Evolutionary conservation across 2,113 vertebrate species (phyloP).

Genomic region (Climacteris rufus): DNA sequence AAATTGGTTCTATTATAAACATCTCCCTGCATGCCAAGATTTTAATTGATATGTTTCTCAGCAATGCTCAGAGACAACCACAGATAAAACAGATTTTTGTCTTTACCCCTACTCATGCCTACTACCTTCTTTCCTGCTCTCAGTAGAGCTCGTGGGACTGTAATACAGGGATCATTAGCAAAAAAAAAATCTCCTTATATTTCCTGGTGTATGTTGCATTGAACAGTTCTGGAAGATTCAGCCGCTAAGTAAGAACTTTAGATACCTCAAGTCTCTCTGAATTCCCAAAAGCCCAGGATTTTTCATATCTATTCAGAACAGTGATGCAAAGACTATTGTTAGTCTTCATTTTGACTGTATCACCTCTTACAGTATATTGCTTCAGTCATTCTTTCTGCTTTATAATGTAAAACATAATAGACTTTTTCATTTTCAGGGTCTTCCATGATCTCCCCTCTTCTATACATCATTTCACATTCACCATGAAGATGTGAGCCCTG

Average conservation of each 20-base stretch:
- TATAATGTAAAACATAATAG: background rate
- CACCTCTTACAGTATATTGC: background rate
- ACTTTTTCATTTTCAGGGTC: constrained; percentile 8
- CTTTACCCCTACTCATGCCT: background rate
- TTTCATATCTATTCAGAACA: background rate
- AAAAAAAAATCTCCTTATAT: background rate
- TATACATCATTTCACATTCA: background rate
- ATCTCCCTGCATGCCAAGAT: background rate
- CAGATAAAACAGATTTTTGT: background rate
- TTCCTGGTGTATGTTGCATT: background rate
- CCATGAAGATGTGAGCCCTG: background rate
- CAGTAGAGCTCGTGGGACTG: background rate
- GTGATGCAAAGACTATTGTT: background rate
- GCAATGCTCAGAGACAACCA: background rate
- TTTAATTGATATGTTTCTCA: background rate
- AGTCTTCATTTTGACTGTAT: background rate
- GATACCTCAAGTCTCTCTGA: background rate
- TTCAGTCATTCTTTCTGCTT: background rate
- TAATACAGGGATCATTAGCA: background rate
- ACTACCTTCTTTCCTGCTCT: background rate
- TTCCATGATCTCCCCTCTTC: background rate
- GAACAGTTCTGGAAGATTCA: background rate
- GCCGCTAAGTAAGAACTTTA: background rate
- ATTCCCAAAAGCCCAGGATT: background rate
- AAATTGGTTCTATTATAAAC: background rate